Evolutionary conservation across 2,113 vertebrate species (phyloP), one percentile per base, ranked within the genome.

Genomic region (Cynopterus brachyotis): DNA sequence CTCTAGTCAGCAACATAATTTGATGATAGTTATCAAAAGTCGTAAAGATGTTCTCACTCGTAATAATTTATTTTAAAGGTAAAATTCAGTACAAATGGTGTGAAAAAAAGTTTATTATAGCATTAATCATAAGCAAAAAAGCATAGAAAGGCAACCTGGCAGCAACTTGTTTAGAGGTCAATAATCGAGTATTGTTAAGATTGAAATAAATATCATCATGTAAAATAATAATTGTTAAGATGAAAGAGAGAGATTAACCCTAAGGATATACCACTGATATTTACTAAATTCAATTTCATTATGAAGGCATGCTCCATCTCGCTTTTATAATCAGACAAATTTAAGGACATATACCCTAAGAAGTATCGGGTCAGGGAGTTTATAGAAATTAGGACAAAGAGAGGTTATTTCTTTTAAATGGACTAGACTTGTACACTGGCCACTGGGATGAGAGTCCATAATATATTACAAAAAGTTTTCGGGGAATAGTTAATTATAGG

Each of bases 141-240:
- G 50, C 5, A 50, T 50, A 50, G 50, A n/a, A n/a, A 50, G 50
- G 15, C 50, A 50, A 50, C 50, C 16, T 72, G n/a, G 12, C 70
- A 79, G 78, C 28, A 37, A 57, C n/a, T 40, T 83, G 3, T 47
- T 42, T 47, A 72, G 22, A 95, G 26, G 11, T 91, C 82, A 80
- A 9, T 69, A 80, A 83, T 8, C 62, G 32, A 76, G 5, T 67
- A 47, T 69, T 72, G 15, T 22, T 80, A 72, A 45, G 7, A 64
- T n/a, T 32, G 26, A 93, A 92, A 79, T 72, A 40, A 2, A 83
- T 47, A 19, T 0, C 1, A 73, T 75, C 28, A 66, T 53, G 64
- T 76, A 89, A 76, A 93, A 64, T 85, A 93, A 67, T 84, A 72
- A 93, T 55, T 40, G 13, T 64, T 57, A 96, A 94, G 30, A 66